phyloP scores from a whole-genome alignment of 2,113 vertebrate genomes.

The Gnathonemus echidnorhynchus region DNA sequence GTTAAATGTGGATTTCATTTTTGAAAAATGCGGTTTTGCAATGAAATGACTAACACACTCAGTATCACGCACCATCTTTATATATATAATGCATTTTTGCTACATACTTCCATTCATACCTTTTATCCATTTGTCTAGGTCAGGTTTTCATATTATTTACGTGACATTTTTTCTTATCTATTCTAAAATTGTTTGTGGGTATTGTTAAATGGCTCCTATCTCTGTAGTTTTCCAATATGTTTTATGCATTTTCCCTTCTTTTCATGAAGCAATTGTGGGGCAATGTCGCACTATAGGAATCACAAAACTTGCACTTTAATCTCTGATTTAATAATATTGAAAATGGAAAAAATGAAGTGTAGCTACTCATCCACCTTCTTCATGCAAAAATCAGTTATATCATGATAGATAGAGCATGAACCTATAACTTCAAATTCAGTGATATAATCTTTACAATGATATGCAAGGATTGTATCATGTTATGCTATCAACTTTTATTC shows the following conservation, averaged over 20 bases:
- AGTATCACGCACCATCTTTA: neutral
- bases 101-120: neutral
- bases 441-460: neutral
- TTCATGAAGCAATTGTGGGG: neutral
- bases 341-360: neutral
- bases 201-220: neutral
- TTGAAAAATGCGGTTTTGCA: neutral
- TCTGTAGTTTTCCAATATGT: neutral
- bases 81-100: neutral
- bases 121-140: neutral
- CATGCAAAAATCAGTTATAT: neutral
- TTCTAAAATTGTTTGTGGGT: neutral
- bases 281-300: neutral
- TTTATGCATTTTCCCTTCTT: neutral
- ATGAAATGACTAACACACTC: neutral
- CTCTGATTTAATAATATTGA: neutral
- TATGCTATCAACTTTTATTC: neutral
- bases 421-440: neutral
- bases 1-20: neutral
- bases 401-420: neutral
- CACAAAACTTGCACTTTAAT: neutral
- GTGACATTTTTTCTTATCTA: neutral
- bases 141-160: neutral
- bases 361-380: neutral
- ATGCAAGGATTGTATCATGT: neutral